Base-by-base conservation (phyloP, 2,113 vertebrate genomes). In the Dinomys branickii region DNA sequence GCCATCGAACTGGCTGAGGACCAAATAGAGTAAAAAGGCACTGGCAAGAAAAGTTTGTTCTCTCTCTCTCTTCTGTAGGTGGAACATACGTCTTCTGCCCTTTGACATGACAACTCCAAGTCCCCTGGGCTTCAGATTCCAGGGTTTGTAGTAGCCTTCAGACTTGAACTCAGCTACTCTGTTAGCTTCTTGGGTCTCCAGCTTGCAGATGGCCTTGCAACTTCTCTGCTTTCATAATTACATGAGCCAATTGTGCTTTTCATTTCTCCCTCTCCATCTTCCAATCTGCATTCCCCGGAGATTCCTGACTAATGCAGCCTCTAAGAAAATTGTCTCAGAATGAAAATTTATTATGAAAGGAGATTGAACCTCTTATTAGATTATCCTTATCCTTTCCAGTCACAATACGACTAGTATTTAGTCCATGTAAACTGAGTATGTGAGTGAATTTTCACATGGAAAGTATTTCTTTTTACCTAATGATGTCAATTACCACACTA, bases 341-440 rank as follows among this genome's bases (percentile, higher is more conserved):
- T 58, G 47, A 28, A 13, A n/a, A 30, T 84, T 85, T 90, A 63
- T 86, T 90, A 28, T 52, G 84, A 73, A 73, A 69, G 61, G 75
- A 88, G 61, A 71, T 22, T 17, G 33, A 90, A 7, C 47, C 4
- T 59, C 26, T 59, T 94, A 73, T 22, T 89, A 58, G 91, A 63
- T 83, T 83, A 89, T 50, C 4, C 26, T 86, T 94, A 82, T 89
- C n/a, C 81, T 92, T 89, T 69, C 50, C 33, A 58, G 3, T 56
- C 54, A 85, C 54, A 50, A 33, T 50, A 77, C 86, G 80, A 59
- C 41, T 90, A 83, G 71, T 92, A 78, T 71, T 83, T 19, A 90
- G 22, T 58, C 67, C 5, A 33, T 59, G 7, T 73, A 87, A 85
- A 75, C 44, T 67, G n/a, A 38, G 33, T 28, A 59, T 47, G 5